Conservation (phyloP, 1,140 invertebrate species). For the Neodiprion fabricii region DNA sequence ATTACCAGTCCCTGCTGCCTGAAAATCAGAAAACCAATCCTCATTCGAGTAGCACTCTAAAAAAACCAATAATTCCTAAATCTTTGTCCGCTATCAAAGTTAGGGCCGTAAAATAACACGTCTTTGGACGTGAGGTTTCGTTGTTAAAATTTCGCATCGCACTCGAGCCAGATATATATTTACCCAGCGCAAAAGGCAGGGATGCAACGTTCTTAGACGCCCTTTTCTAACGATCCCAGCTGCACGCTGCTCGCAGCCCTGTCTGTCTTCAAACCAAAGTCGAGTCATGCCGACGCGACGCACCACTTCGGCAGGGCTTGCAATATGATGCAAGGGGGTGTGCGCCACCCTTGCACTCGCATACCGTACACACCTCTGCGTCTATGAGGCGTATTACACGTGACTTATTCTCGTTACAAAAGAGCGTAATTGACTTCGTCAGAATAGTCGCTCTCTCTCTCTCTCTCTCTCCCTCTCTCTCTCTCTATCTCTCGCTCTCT, state of each 20-base stretch:
- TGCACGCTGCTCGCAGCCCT: background rate
- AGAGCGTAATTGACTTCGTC: constrained; percentile 52
- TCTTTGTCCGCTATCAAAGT: too few relatives aligned
- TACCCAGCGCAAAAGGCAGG: too few relatives aligned
- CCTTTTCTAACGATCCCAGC: background rate
- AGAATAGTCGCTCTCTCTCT: constrained; percentile 27
- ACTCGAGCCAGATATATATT: too few relatives aligned
- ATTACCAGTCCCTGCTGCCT: too few relatives aligned
- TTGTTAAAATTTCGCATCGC: background rate
- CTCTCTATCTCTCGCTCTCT: too few relatives aligned
- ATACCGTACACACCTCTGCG: background rate
- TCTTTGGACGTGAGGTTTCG: background rate
- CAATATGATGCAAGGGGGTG: background rate
- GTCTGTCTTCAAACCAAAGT: too few relatives aligned
- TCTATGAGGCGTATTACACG: background rate
- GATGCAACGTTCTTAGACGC: background rate
- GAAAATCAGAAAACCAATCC: too few relatives aligned
- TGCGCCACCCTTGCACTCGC: constrained; percentile 29
- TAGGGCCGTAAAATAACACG: too few relatives aligned
- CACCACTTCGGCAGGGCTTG: background rate
- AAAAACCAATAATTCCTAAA: too few relatives aligned
- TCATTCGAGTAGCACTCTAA: too few relatives aligned
- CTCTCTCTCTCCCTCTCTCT: constrained; percentile 7
- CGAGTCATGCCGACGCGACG: background rate
- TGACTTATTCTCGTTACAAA: constrained; percentile 35